Percentiles rank a stretch among this genome's conserved stretches.
Conservation (phyloP, 2,888 invertebrate genomes). For the Hyposoter dolosus region DNA sequence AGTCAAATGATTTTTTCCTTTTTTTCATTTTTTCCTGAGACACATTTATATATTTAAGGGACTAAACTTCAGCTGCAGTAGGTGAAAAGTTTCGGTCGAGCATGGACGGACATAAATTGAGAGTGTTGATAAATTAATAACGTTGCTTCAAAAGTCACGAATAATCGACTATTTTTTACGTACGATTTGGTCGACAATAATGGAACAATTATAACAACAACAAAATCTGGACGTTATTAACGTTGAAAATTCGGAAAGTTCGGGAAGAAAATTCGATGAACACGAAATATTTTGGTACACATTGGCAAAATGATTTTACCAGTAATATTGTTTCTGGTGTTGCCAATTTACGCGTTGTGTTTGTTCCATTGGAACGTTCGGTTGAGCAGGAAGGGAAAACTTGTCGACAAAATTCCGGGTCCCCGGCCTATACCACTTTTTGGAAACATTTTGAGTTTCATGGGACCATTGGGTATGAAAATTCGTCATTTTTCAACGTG, state of each 20-base stretch:
- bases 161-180: background rate
- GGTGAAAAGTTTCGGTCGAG: slow-evolving; percentile 42
- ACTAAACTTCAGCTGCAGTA: slow-evolving; percentile 35
- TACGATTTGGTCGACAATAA: background rate
- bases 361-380: slow-evolving; percentile 67
- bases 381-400: slow-evolving; percentile 75
- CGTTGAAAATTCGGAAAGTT: background rate
- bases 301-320: slow-evolving; percentile 51
- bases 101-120: slow-evolving; percentile 24
- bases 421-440: slow-evolving; percentile 77
- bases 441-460: slow-evolving; percentile 77
- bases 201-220: background rate
- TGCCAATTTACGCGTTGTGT: slow-evolving; percentile 52
- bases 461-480: slow-evolving; percentile 74
- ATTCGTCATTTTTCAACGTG: background rate
- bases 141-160: background rate
- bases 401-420: slow-evolving; percentile 80
- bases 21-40: slow-evolving; percentile 2
- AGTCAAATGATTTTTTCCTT: slow-evolving; percentile 23
- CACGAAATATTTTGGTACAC: background rate
- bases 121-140: background rate
- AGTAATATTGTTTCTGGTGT: slow-evolving; percentile 43
- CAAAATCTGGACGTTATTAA: background rate
- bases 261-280: background rate
- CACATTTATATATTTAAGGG: slow-evolving; percentile 39